Percentiles rank a stretch among this genome's conserved stretches.
phyloP scores from a whole-genome alignment of 23 tunicate species.

The Clavelina lepadiformis region DNA sequence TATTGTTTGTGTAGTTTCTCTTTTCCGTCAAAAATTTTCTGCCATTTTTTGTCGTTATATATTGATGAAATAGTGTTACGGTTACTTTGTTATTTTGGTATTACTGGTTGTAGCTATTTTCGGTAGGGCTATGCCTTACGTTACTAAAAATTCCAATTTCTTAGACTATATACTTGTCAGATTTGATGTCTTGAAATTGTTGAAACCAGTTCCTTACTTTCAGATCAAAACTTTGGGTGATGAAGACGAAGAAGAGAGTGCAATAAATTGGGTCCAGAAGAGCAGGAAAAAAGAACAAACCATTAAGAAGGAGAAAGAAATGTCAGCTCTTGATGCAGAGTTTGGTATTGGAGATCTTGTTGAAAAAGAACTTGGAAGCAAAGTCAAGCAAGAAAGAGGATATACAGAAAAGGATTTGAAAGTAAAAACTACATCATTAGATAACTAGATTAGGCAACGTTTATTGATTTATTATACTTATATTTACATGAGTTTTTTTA shows the following conservation, averaged over 20 bases:
- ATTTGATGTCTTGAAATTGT: no score
- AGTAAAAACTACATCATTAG: no score
- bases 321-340: constrained; percentile 39
- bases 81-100: no score
- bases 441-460: no score
- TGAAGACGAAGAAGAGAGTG: constrained; percentile 78
- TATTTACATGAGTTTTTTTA: no score
- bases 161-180: no score
- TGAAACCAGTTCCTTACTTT: background rate
- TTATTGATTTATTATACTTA: no score
- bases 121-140: background rate
- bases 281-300: constrained; percentile 33
- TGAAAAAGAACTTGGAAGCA: constrained; percentile 32
- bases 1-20: no score
- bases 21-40: no score
- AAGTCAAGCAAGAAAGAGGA: constrained; percentile 14
- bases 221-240: constrained; percentile 86
- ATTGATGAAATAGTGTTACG: no score
- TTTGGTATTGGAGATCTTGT: constrained; percentile 75
- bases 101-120: background rate
- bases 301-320: constrained; percentile 58
- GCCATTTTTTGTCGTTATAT: no score
- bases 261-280: constrained; percentile 72
- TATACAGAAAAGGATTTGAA: constrained; percentile 65
- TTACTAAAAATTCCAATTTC: no score